Conservation (phyloP, 92 coral and sea anemone genomes). For the Siderastrea radians region DNA sequence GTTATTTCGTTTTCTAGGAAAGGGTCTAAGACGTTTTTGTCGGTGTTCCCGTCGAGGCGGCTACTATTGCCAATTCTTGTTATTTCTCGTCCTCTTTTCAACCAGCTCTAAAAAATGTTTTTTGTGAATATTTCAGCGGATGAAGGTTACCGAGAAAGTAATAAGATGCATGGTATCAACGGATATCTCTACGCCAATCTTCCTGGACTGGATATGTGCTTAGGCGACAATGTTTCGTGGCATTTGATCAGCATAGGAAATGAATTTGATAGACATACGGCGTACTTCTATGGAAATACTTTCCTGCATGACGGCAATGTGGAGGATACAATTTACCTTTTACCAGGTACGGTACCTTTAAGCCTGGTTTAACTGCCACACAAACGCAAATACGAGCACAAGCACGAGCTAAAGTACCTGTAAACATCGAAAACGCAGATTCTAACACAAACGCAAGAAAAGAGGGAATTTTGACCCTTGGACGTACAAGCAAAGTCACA, state of each 20-base stretch:
- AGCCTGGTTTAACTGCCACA: neutral
- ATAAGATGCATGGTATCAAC: constrained; percentile 90
- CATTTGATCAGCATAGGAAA: constrained; percentile 95
- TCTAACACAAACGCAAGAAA: too few species aligned
- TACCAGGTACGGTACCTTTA: constrained; percentile 73
- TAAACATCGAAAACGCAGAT: too few species aligned
- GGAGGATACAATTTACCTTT: constrained; percentile 83
- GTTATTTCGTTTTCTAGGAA: too few species aligned
- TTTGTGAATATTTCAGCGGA: constrained; percentile 56
- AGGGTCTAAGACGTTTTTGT: too few species aligned
- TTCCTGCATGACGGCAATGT: constrained; percentile 74
- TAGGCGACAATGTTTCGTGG: constrained; percentile 82
- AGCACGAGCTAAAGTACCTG: too few species aligned
- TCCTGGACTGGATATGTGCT: constrained; percentile 80
- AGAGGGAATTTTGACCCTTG: too few species aligned
- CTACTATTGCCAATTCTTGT: too few species aligned
- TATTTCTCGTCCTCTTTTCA: too few species aligned
- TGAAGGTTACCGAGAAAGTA: constrained; percentile 88
- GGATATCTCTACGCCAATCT: constrained; percentile 88
- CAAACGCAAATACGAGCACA: too few species aligned
- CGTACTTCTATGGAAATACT: constrained; percentile 90
- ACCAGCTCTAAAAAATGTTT: neutral
- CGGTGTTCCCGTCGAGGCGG: too few species aligned
- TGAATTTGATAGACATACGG: constrained; percentile 95
- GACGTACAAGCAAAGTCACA: too few species aligned